Base-by-base conservation (phyloP, 2,888 invertebrate genomes). In the Cheilosia vulpina region DNA sequence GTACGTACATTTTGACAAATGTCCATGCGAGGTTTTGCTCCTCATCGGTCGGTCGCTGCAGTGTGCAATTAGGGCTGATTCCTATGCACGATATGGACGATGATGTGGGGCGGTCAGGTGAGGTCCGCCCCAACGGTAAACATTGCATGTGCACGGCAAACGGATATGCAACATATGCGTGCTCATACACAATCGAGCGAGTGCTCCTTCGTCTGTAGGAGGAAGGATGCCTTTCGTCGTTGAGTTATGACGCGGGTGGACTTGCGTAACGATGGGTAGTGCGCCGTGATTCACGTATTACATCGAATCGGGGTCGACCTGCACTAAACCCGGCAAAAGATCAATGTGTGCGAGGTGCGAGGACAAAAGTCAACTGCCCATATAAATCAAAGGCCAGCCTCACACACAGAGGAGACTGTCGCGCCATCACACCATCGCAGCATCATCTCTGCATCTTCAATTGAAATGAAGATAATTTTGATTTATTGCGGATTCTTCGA, bases 161-260 rank as follows among this genome's bases (percentile, higher is more conserved):
- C 85, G 85, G 85, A 85, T 85, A 85, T 85, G 85, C 80, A 80
- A 80, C 80, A 85, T 80, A 80, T 85, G 85, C 85, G 85, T 85
- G 85, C 85, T 81, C 85, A 85, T 85, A 85, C 85, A 85, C 85
- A 85, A 85, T 85, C 81, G 68, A 77, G 66, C 72, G 66, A 77
- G 63, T 62, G 66, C 60, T 80, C 38, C 38, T 38, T 13, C 38
- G 4, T 38, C 13, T 38, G 13, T 6, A 6, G 27, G 2, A 55
- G 55, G 6, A 5, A 13, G 55, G 15, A 31, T 52, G 52, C 21
- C 63, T 27, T 43, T 41, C 24, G n/a, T 38, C 45, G 24, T 65
- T 77, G 78, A 82, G 68, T 83, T 83, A 79, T 69, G 79, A 68
- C 78, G 71, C 68, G 55, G 65, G 55, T 68, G 68, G 60, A 43